A percentile compares a stretch with the other conserved stretches of the same genome.
Conservation (phyloP, 2,113 vertebrate species). For the Monarcha castaneiventris region DNA sequence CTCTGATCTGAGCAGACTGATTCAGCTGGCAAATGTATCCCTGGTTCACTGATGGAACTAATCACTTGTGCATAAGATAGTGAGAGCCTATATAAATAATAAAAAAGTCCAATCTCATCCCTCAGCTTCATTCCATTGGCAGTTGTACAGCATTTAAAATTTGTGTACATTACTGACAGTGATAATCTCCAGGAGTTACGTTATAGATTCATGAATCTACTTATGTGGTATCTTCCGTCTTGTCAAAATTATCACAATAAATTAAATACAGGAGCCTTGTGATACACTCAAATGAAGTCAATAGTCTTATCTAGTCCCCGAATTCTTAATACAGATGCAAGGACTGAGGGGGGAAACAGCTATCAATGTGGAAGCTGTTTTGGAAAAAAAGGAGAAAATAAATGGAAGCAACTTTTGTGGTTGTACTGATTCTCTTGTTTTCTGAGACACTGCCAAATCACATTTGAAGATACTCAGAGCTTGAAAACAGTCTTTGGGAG, state of each 20-base stretch:
- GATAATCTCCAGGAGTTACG: background rate
- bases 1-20: background rate
- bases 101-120: background rate
- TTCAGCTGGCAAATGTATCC: background rate
- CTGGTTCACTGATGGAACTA: background rate
- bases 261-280: background rate
- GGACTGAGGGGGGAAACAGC: background rate
- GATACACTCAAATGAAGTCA: background rate
- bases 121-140: background rate
- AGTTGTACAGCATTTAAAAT: background rate
- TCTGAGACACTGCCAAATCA: background rate
- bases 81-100: background rate
- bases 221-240: background rate
- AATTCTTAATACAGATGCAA: background rate
- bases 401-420: constrained; percentile 6
- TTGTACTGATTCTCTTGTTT: background rate
- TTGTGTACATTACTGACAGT: background rate
- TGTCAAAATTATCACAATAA: background rate
- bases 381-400: constrained; percentile 4
- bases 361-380: background rate
- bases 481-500: background rate
- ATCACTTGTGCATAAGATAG: background rate
- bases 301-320: background rate
- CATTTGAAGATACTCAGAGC: background rate
- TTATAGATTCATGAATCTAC: background rate